Percentiles rank a stretch among this genome's conserved stretches.
Conservation (phyloP, 1,140 invertebrate genomes). For the Drosophila funebris region DNA sequence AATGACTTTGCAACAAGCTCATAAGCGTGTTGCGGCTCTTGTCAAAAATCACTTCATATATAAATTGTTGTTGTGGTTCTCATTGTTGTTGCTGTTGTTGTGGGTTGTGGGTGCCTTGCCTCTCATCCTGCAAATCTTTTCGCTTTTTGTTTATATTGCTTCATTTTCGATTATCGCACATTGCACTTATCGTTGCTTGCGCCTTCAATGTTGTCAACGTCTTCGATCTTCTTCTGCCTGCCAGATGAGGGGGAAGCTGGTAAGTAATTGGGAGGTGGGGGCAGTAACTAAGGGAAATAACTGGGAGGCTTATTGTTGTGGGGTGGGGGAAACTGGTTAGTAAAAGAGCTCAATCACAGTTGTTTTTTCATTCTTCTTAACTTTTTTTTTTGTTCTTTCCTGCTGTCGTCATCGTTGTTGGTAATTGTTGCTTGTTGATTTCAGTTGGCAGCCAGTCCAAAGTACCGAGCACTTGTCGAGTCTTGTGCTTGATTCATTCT, state of each 20-base stretch:
- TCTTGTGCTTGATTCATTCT: slow-evolving; percentile 13
- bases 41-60: slow-evolving; percentile 38
- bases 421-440: slow-evolving; percentile 80
- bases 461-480: slow-evolving; percentile 38
- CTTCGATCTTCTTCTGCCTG: slow-evolving; percentile 61
- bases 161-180: slow-evolving; percentile 75
- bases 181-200: slow-evolving; percentile 69
- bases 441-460: slow-evolving; percentile 41
- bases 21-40: neutral
- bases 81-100: slow-evolving; percentile 17
- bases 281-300: neutral
- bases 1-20: neutral
- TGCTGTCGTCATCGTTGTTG: slow-evolving; percentile 49
- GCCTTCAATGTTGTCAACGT: slow-evolving; percentile 62
- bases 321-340: neutral
- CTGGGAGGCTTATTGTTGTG: neutral
- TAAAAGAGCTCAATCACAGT: slow-evolving; percentile 55
- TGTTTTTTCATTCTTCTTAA: too few relatives aligned
- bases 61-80: slow-evolving; percentile 55
- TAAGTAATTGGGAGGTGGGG: neutral
- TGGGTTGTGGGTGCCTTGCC: neutral
- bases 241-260: slow-evolving; percentile 18
- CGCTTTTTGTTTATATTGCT: slow-evolving; percentile 73
- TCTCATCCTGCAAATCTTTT: neutral
- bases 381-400: neutral